Evolutionary conservation across 2,888 invertebrate species (phyloP).

Genomic region (Drosophila atripex): DNA sequence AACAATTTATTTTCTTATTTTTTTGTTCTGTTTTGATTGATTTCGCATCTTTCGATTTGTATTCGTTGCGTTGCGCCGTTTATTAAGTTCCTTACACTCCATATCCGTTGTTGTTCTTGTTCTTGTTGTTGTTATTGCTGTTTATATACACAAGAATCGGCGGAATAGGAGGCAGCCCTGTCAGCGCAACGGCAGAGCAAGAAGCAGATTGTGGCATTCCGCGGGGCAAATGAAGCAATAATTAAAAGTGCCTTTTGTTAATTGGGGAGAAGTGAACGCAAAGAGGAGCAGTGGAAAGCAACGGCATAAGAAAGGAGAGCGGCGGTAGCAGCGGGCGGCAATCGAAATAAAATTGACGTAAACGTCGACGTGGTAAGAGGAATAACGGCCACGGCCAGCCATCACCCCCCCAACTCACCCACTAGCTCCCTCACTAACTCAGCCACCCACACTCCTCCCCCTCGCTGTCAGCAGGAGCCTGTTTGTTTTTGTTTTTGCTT

Average conservation of each 20-base stretch:
- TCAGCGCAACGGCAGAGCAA: no score
- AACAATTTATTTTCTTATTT: constrained; percentile 31
- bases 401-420: not conserved
- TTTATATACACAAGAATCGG: constrained; percentile 40
- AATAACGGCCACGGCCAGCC: constrained; percentile 29
- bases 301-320: constrained; percentile 8
- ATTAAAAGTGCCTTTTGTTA: constrained; percentile 76
- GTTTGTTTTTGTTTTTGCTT: constrained; percentile 57
- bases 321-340: constrained; percentile 43
- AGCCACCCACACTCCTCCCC: not conserved
- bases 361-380: constrained; percentile 69
- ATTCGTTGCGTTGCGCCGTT: constrained; percentile 35
- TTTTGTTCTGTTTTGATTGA: constrained; percentile 20
- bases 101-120: constrained; percentile 1
- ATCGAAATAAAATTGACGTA: constrained; percentile 72
- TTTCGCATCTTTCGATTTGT: constrained; percentile 29
- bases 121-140: constrained; percentile 28
- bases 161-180: no score
- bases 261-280: constrained; percentile 55
- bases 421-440: not conserved
- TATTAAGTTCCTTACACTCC: constrained; percentile 63
- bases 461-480: constrained; percentile 18
- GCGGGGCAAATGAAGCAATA: constrained; percentile 67
- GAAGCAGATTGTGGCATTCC: constrained; percentile 18
- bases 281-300: constrained; percentile 18